These are phyloP conservation scores for Addax nasomaculatus DNA, from an alignment of 2,113 vertebrate species.

Conservation along the genomic window DNA sequence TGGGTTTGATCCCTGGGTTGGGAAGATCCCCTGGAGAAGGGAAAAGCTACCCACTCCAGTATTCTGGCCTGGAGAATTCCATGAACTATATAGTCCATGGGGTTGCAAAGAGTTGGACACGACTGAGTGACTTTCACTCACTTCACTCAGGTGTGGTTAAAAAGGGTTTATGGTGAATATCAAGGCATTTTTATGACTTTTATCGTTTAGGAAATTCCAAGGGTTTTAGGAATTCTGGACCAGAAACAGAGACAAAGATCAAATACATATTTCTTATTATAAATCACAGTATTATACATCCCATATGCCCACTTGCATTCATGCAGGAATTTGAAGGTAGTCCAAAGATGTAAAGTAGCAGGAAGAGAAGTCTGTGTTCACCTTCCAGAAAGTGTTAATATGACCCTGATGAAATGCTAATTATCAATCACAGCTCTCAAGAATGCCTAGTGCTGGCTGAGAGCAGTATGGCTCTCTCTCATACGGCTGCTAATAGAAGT, in stretches of 20 bases:
- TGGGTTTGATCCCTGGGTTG: no score
- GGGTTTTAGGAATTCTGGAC: background rate
- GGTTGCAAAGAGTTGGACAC: fast-evolving
- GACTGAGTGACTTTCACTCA: no score
- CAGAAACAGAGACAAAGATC: background rate
- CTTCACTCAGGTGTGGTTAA: background rate
- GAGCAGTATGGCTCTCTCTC: background rate
- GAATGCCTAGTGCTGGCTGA: background rate
- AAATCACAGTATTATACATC: background rate
- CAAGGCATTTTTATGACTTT: background rate
- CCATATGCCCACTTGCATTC: background rate
- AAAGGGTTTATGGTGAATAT: background rate
- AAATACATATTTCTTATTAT: background rate
- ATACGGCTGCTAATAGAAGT: background rate
- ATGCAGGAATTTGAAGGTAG: background rate
- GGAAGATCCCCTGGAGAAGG: no score
- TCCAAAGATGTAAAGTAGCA: background rate
- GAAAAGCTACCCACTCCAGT: no score
- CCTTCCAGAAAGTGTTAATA: background rate
- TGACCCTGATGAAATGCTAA: background rate
- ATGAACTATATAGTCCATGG: no score
- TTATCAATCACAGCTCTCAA: background rate
- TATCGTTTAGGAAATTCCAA: background rate
- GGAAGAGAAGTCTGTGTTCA: background rate
- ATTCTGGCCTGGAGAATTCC: no score